phyloP scores from a whole-genome alignment of 2,888 invertebrate genomes.

The Mimumesa dahlbomi region DNA sequence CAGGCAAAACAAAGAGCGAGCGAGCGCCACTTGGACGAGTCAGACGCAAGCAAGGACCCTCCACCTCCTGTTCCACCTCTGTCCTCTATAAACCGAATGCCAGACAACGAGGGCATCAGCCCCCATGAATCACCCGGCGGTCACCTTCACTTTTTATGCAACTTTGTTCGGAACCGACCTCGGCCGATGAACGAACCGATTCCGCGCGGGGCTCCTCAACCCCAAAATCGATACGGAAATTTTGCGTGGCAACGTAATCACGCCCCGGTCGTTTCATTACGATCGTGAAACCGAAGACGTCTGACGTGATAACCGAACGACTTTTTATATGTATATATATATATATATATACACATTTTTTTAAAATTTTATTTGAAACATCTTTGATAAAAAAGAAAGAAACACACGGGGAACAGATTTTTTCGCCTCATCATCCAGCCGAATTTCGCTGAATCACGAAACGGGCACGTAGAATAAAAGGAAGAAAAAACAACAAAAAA shows the following conservation, averaged over 20 bases:
- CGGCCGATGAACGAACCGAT: constrained; percentile 47
- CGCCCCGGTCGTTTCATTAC: neutral
- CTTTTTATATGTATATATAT: too few relatives aligned
- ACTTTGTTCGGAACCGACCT: constrained; percentile 71
- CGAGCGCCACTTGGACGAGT: constrained; percentile 35
- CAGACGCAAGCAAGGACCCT: constrained; percentile 52
- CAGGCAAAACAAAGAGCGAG: constrained; percentile 22
- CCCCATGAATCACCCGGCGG: constrained; percentile 77
- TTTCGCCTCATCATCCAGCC: too few relatives aligned
- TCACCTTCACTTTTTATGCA: constrained; percentile 79
- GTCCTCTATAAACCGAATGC: constrained; percentile 67
- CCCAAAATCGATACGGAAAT: constrained; percentile 40
- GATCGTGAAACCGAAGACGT: too few relatives aligned
- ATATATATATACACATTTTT: too few relatives aligned
- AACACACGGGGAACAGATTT: too few relatives aligned
- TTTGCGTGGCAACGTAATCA: constrained; percentile 1
- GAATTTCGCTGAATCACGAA: too few relatives aligned
- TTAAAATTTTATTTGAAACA: too few relatives aligned
- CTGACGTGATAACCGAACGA: too few relatives aligned
- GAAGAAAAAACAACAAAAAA: too few relatives aligned
- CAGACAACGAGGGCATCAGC: constrained; percentile 79
- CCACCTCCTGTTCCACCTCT: constrained; percentile 30
- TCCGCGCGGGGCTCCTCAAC: constrained; percentile 38
- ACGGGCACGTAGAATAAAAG: too few relatives aligned
- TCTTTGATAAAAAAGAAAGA: too few relatives aligned